Conservation (phyloP, 1,140 invertebrate species). For the Goniozus legneri region DNA sequence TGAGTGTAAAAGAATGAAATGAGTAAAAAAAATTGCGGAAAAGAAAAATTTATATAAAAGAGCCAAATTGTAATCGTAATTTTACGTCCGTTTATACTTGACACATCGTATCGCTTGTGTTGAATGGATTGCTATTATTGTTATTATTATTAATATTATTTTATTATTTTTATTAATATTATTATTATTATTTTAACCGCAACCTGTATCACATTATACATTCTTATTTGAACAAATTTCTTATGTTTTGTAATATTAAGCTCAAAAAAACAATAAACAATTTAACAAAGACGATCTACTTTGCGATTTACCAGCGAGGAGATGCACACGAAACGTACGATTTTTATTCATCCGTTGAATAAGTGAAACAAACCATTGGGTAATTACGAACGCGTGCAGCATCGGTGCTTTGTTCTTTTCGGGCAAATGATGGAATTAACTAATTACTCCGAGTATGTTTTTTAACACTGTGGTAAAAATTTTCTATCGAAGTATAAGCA, state of each 20-base stretch:
- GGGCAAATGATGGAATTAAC: neutral
- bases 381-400: constrained; percentile 15
- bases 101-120: too few species aligned
- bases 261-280: constrained; percentile 7
- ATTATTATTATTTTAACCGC: too few species aligned
- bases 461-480: constrained; percentile 11
- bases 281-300: neutral
- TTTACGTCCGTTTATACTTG: too few species aligned
- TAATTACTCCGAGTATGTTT: constrained; percentile 8
- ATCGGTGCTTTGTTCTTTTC: constrained; percentile 20
- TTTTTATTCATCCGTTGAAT: neutral
- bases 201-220: neutral
- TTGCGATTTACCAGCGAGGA: constrained; percentile 8
- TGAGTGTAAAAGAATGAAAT: too few species aligned
- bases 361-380: neutral
- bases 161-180: too few species aligned
- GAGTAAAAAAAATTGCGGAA: too few species aligned
- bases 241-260: constrained; percentile 13
- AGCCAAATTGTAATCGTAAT: too few species aligned
- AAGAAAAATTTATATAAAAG: too few species aligned
- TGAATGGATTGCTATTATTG: too few species aligned
- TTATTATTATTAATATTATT: too few species aligned
- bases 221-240: constrained; percentile 11
- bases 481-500: constrained; percentile 12
- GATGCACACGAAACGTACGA: constrained; percentile 1